Evolutionary conservation across 2,113 vertebrate genomes (phyloP), one percentile per base, ranked within the genome.

Genomic region (Mormyrus lacerda): DNA sequence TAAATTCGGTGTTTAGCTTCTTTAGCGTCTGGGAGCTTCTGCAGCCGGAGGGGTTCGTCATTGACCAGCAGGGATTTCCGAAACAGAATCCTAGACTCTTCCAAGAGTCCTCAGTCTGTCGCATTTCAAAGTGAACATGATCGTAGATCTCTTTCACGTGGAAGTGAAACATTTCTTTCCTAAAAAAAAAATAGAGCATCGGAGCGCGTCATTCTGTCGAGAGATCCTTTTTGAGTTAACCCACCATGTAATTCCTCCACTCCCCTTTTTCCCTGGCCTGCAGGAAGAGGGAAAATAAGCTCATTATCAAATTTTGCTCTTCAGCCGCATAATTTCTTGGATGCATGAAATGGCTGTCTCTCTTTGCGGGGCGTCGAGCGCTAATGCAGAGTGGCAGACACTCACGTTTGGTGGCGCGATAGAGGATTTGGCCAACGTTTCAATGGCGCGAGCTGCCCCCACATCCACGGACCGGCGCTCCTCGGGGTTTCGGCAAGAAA

Each of bases 291-390:
- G 85, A 92, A 94, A 95, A 94, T 94, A 95, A 95, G 93, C 94
- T 92, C 92, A 95, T 95, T 95, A 95, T 95, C 93, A 94, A 94
- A 93, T 93, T 93, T 93, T 91, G 91, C 92, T 94, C 92, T 93
- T 91, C 92, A 95, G 94, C 92, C 92, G 94, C 91, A 91, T 94
- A 89, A 91, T 94, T 95, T 95, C 92, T 94, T 91, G 91, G 91
- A 94, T 89, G 94, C 90, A 91, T 94, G 93, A 94, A 94, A 95
- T 92, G 93, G 90, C 91, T 89, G 92, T 95, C 94, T 94, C 94
- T 94, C 93, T 91, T 94, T 92, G 91, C 92, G 91, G 91, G 17
- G 35, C 73, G 4, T 31, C 73, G 17, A 6, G 4, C 15, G 15
- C 31, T 42, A 39, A 79, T 79, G 31, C 35, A 35, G 73, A 19